Base-by-base conservation (phyloP, 2,797 vertebrate genomes). In the Sebastes itinus region DNA sequence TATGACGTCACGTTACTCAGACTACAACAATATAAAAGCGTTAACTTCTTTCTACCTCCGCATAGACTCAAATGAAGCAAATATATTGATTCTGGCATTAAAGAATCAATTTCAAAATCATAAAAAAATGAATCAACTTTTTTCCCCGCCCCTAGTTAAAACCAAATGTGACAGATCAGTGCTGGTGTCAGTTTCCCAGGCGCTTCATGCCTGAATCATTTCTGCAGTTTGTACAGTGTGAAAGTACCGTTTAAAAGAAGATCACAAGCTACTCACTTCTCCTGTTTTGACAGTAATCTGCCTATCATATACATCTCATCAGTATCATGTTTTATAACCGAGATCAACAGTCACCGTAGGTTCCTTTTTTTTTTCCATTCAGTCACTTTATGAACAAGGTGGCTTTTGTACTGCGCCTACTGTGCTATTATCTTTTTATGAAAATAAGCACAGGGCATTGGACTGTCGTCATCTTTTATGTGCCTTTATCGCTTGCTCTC, bases 341-440 rank as follows among this genome's bases (percentile, higher is more conserved):
- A 74, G 75, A 79, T 20, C 86, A 88, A 65, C 80, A 75, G 77
- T 84, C 82, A 84, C 73, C 20, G 33, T 35, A 78, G 79, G 75
- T 92, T 88, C 87, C 87, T 87, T 46, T 90, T 91, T 42, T 91
- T 68, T 89, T 92, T 82, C 82, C 83, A 81, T 86, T 79, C 75
- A 80, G 77, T 82, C 90, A 80, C 86, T 88, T 88, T 81, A 84
- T 78, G 85, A 93, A 91, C 91, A 92, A 90, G 85, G 91, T 56
- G 77, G 67, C 88, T 89, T 91, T 93, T 93, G 91, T 94, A 70
- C 80, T 52, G 75, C 77, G 28, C 82, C 82, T 79, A 74, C 86
- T 35, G 69, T 64, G 71, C 88, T 72, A 87, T 93, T 92, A 92
- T 94, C 84, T 86, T 86, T 93, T 92, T 89, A 90, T 91, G 90